These are phyloP conservation scores for Cephalopterus ornatus DNA, from an alignment of 2,113 vertebrate species.

Conservation along the genomic window DNA sequence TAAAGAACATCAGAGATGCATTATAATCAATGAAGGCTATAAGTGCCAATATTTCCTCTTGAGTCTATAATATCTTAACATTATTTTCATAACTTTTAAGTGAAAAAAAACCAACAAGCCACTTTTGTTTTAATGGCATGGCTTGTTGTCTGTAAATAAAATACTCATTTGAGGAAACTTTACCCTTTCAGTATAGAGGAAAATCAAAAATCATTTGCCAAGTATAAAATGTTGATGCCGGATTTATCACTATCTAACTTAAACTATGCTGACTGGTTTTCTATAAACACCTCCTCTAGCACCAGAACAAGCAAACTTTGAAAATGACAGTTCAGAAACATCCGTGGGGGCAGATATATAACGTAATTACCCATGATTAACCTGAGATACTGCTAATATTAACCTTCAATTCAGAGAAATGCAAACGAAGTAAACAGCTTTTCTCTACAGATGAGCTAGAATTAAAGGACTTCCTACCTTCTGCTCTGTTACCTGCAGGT, in stretches of 20 bases:
- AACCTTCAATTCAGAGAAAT: constrained; percentile 2
- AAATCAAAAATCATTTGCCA: background rate
- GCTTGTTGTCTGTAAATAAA: background rate
- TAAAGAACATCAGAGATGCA: background rate
- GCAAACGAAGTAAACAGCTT: background rate
- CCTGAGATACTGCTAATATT: constrained; percentile 26
- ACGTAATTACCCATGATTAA: constrained; percentile 12
- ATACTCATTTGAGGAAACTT: background rate
- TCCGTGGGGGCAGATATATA: background rate
- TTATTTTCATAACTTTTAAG: background rate
- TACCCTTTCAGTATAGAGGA: background rate
- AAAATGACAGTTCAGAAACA: background rate
- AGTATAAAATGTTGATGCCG: background rate
- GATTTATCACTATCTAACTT: background rate
- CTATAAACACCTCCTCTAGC: background rate
- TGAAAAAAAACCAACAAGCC: background rate
- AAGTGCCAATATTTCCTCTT: background rate
- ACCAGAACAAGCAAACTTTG: background rate
- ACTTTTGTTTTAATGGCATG: background rate
- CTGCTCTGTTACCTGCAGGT: background rate
- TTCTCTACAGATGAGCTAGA: background rate
- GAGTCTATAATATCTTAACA: background rate
- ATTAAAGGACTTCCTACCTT: background rate
- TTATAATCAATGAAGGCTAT: background rate
- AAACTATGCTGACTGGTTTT: background rate